Evolutionary conservation across 2,888 invertebrate species (phyloP), one percentile per base, ranked within the genome.

Genomic region (Sinotaia quadrata): DNA sequence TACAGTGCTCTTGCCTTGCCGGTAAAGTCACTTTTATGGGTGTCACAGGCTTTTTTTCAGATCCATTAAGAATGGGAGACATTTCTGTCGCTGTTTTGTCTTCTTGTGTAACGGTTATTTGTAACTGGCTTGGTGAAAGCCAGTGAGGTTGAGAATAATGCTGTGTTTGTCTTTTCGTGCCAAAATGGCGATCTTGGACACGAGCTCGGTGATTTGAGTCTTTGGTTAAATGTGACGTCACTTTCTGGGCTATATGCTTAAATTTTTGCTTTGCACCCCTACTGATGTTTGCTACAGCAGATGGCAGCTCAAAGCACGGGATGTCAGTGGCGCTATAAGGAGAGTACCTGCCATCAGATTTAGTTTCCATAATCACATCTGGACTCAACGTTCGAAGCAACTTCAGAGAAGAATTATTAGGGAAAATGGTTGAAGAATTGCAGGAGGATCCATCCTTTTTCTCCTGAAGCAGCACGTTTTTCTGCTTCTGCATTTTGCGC

Each of bases 301-400:
- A 54, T 0, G 65, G 65, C 54, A 63, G 63, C 33, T 56, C 56
- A 18, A 65, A 65, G n/a, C 65, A 65, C 15, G 65, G 65, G 56
- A 56, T 65, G 44, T 65, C 65, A 2, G 65, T 65, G 15, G 56
- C 44, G 15, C 65, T 65, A 44, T 65, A 65, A 10, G 65, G 65
- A 8, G 65, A 65, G 44, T 65, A 65, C 44, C 62, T 63, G 36
- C 63, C 63, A 27, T 63, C 63, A 18, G 54, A 54, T 31, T 63
- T 63, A 34, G 54, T 63, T 41, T 63, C 63, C 5, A 15, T n/a
- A n/a, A n/a, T 51, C 27, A 63, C 29, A 7, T 63, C 63, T 7
- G 63, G 63, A 27, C 52, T 63, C 29, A n/a, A 2, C 21, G n/a
- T 31, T 5, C 60, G 18, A 12, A 4, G 15, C 24, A 47, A 7